These are phyloP conservation scores for Dicrostonyx torquatus DNA, from an alignment of 2,797 vertebrate genomes.

Conservation along the genomic window DNA sequence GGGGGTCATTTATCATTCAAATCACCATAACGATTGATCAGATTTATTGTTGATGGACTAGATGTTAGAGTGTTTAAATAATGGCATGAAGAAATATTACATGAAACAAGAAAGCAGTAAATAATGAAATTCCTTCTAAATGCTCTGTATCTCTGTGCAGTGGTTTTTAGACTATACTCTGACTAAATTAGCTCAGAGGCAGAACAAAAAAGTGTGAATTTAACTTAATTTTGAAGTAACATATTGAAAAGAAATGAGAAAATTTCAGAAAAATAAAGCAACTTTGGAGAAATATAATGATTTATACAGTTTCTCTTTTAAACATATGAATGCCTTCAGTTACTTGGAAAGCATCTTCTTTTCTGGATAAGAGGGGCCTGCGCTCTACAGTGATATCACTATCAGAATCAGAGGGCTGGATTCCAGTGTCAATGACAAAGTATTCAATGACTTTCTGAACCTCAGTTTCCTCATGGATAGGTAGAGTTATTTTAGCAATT, in stretches of 20 bases:
- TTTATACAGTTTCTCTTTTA: not conserved
- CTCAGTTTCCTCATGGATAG: not conserved
- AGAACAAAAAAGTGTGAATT: not conserved
- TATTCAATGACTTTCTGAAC: not conserved
- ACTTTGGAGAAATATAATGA: not conserved
- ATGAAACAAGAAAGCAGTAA: constrained; percentile 4
- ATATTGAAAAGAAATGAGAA: not conserved
- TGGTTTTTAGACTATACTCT: not conserved
- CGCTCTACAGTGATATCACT: not conserved
- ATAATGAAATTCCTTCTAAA: not conserved
- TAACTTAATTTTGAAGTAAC: constrained; percentile 42
- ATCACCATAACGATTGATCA: not conserved
- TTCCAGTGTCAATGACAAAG: not conserved
- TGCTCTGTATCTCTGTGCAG: not conserved
- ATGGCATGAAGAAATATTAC: not conserved
- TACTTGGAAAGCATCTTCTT: not conserved
- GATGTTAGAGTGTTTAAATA: not conserved
- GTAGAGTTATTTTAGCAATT: not conserved
- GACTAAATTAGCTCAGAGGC: not conserved
- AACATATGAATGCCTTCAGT: not conserved
- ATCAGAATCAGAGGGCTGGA: not conserved
- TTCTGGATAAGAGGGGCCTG: not conserved
- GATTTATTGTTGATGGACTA: not conserved
- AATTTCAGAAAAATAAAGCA: not conserved
- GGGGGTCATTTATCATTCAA: too few species aligned